Evolutionary conservation across 2,113 vertebrate species (phyloP), one percentile per base, ranked within the genome.

Genomic region (Elgaria multicarinata): DNA sequence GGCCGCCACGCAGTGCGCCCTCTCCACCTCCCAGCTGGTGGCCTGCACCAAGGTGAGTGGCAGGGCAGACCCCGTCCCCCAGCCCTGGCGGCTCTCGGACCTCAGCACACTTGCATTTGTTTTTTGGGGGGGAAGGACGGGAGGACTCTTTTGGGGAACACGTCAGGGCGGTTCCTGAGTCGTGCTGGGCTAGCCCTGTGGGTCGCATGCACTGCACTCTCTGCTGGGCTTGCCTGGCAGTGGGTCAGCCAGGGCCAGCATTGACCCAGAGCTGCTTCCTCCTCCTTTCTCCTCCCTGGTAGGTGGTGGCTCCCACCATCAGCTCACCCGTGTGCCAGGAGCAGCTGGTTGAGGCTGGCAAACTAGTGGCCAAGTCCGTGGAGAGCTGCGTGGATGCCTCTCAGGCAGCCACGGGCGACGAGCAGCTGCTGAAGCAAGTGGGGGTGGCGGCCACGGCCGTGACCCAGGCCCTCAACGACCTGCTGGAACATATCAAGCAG

Each of bases 301-400:
- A 99, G 99, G 99, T 99, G 84, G 99, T 99, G 89, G 99, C 99
- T 50, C 99, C 99, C 62, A 99, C 99, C 28, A 99, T 99, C 94
- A 99, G 98, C 94, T 99, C 98, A 0, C 99, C 99, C 0, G 98
- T 98, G 75, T 99, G 99, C 94, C 98, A 99, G 96, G 99, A 99
- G 88, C 99, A 99, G 96, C 97, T 99, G 90, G 98, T 99, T 0
- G 99, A 99, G 91, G 98, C 99, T 0, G 98, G 99, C 39, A 98
- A 99, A 92, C 97, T 99, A 89, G 99, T 99, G 87, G 99, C 99
- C 88, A 99, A 99, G 91, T 99, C 99, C 0, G 99, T 99, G 1
- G 99, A 99, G 90, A 98, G 99, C 85, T 99, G 99, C 0, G 98
- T 99, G 86, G 98, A 99, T 6, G 98, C 99, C 1, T 99, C 99